Conservation (phyloP, 2,113 vertebrate genomes). For the Columba livia region DNA sequence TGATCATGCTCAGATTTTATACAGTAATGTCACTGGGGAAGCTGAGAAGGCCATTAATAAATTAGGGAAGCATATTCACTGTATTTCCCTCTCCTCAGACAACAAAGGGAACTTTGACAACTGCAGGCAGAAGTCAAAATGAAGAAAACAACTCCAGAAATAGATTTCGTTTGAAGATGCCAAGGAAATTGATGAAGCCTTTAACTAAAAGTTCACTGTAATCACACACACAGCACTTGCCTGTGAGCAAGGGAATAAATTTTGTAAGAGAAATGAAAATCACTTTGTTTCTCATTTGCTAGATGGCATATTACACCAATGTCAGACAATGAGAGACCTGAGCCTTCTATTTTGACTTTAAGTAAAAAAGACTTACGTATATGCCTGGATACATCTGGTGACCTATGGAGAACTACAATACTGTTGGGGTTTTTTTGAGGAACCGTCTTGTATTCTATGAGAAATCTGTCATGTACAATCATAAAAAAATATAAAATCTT, state of each 20-base stretch:
- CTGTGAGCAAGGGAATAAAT: neutral
- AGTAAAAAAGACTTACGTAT: neutral
- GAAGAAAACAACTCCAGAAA: neutral
- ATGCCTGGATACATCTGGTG: neutral
- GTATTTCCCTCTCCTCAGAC: slow-evolving; percentile 2
- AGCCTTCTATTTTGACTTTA: neutral
- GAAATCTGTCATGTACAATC: neutral
- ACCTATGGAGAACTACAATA: neutral
- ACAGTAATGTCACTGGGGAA: neutral
- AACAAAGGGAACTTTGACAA: neutral
- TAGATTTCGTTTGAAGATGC: neutral
- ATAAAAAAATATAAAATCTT: neutral
- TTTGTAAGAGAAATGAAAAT: neutral
- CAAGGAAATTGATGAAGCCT: neutral
- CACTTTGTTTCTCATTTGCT: neutral
- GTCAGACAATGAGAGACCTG: neutral
- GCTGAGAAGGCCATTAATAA: neutral
- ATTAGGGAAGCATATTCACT: neutral
- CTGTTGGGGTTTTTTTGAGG: accelerated
- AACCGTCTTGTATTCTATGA: neutral
- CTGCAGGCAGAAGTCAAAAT: neutral
- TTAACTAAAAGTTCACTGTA: neutral
- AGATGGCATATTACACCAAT: neutral
- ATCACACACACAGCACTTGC: accelerated
- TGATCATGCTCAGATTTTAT: neutral